phyloP scores from a whole-genome alignment of 2,797 vertebrate species.

The Lateolabrax maculatus region DNA sequence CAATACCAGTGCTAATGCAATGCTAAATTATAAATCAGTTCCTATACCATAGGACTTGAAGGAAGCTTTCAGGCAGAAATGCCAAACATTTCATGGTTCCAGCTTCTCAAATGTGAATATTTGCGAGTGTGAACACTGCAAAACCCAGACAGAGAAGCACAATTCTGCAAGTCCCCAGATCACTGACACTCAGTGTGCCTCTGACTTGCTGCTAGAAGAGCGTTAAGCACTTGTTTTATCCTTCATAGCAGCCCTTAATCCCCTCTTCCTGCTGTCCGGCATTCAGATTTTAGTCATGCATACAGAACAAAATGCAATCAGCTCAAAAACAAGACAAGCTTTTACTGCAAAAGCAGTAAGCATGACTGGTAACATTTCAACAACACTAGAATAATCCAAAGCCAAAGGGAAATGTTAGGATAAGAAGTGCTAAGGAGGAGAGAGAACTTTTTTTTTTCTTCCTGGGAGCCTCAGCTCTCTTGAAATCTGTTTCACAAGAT shows the following conservation, averaged over 20 bases:
- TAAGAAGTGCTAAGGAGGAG: not conserved
- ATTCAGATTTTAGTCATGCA: conserved; percentile 16
- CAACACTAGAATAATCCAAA: conserved; percentile 5
- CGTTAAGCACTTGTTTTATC: not conserved
- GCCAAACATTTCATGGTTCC: not conserved
- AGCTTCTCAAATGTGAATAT: not conserved
- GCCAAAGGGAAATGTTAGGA: not conserved
- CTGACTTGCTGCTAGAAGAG: not conserved
- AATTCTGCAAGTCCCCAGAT: not conserved
- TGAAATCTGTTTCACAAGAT: conserved; percentile 61
- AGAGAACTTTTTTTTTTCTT: not conserved
- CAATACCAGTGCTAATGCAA: not conserved
- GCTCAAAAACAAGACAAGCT: not conserved
- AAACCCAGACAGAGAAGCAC: not conserved
- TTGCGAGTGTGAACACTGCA: not conserved
- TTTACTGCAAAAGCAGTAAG: conserved; percentile 9
- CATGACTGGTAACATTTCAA: not conserved
- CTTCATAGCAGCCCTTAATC: not conserved
- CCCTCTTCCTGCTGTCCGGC: not conserved
- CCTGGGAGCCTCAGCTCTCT: conserved; percentile 32
- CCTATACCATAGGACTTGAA: too few species aligned
- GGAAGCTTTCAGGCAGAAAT: not conserved
- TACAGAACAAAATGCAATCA: not conserved
- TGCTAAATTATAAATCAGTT: not conserved
- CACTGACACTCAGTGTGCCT: too few species aligned